These are phyloP conservation scores for Sialis lutaria DNA, from an alignment of 2,888 invertebrate genomes.

Conservation along the genomic window DNA sequence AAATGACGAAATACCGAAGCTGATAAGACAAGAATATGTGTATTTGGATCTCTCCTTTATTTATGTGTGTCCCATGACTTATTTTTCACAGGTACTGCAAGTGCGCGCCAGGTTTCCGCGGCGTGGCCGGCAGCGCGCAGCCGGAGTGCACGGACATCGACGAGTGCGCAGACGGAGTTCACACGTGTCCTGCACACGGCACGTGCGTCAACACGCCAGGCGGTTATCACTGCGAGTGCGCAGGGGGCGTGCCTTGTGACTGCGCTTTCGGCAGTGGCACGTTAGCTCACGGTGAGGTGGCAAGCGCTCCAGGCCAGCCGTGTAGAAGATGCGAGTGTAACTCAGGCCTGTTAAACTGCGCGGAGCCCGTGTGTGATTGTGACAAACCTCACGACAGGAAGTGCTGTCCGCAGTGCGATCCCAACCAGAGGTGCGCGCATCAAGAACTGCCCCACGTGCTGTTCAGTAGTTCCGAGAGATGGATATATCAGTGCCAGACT, in stretches of 20 bases:
- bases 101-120: no score
- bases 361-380: constrained; percentile 53
- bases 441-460: constrained; percentile 60
- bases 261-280: constrained; percentile 55
- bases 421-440: constrained; percentile 54
- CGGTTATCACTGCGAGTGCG: constrained; percentile 60
- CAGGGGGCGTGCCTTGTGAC: constrained; percentile 30
- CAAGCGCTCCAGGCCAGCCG: constrained; percentile 26
- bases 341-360: constrained; percentile 48
- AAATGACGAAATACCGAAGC: no score
- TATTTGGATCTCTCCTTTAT: no score
- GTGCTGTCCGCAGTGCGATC: constrained; percentile 72
- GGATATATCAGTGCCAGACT: constrained; percentile 83
- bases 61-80: no score
- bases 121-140: no score
- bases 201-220: constrained; percentile 67
- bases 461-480: constrained; percentile 66
- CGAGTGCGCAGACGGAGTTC: constrained; percentile 58
- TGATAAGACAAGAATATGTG: no score
- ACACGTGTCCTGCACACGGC: constrained; percentile 66
- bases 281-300: constrained; percentile 37
- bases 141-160: constrained; percentile 45
- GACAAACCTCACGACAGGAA: constrained; percentile 28
- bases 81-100: no score
- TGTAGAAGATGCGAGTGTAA: constrained; percentile 33